Evolutionary conservation across 2,888 invertebrate species (phyloP).

Genomic region (Anodontia alba): DNA sequence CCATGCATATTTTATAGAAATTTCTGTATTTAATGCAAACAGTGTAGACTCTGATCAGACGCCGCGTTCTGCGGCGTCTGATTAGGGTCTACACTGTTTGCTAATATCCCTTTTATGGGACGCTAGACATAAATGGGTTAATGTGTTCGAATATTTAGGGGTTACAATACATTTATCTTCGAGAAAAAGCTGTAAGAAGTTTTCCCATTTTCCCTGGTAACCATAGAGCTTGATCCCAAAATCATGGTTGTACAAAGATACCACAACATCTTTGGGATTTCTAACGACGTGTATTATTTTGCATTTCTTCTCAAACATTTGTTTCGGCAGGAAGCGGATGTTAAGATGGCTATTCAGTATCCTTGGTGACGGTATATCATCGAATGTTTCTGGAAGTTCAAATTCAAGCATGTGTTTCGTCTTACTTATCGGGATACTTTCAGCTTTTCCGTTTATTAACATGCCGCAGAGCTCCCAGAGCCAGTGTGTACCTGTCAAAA

Average conservation of each 20-base stretch:
- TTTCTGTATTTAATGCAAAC: too few relatives aligned
- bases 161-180: slow-evolving; percentile 63
- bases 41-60: too few relatives aligned
- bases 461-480: slow-evolving; percentile 62
- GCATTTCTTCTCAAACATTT: slow-evolving; percentile 46
- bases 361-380: slow-evolving; percentile 46
- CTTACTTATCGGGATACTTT: slow-evolving; percentile 51
- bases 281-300: slow-evolving; percentile 55
- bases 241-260: slow-evolving; percentile 55
- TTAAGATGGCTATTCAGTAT: slow-evolving; percentile 59
- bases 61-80: too few relatives aligned
- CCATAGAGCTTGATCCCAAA: slow-evolving; percentile 44
- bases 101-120: too few relatives aligned
- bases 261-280: slow-evolving; percentile 60
- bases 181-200: slow-evolving; percentile 58
- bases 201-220: slow-evolving; percentile 62
- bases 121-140: too few relatives aligned
- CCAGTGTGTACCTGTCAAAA: slow-evolving; percentile 63
- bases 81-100: too few relatives aligned
- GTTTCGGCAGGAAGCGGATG: slow-evolving; percentile 37
- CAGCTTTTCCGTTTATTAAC: slow-evolving; percentile 55
- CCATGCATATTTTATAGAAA: too few relatives aligned
- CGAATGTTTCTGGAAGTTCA: slow-evolving; percentile 37
- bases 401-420: slow-evolving; percentile 57
- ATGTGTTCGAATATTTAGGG: too few relatives aligned